Evolutionary conservation across 1,140 invertebrate species (phyloP).

Genomic region (Monomorium pharaonis): DNA sequence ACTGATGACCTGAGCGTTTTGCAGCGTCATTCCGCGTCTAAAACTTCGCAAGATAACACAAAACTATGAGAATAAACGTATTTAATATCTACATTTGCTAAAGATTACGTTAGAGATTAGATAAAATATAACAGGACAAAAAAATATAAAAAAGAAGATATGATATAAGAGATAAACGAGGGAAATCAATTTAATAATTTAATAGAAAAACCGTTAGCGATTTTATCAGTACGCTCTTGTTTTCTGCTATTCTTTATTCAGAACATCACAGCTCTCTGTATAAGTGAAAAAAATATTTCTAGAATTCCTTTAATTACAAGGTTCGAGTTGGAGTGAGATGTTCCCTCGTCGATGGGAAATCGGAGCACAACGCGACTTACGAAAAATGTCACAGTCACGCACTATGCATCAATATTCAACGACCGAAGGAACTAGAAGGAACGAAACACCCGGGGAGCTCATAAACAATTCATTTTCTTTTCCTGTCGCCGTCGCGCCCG

Average conservation of each 20-base stretch:
- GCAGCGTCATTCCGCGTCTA: too few species aligned
- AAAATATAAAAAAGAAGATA: too few species aligned
- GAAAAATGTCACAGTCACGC: not conserved
- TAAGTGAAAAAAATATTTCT: not conserved
- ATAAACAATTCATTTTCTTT: not conserved
- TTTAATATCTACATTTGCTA: too few species aligned
- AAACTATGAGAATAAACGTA: too few species aligned
- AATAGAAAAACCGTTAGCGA: not conserved
- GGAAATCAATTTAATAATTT: not conserved
- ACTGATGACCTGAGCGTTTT: too few species aligned
- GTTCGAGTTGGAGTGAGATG: not conserved
- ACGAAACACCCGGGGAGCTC: not conserved
- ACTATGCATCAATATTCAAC: not conserved
- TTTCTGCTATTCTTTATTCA: not conserved
- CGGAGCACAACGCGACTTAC: not conserved
- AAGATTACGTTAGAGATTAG: too few species aligned
- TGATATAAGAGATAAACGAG: too few species aligned
- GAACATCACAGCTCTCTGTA: not conserved
- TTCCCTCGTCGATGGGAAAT: not conserved
- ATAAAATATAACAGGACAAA: too few species aligned
- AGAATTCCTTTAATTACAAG: not conserved
- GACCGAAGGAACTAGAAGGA: not conserved
- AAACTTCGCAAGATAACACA: too few species aligned
- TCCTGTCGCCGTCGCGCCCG: conserved; percentile 59
- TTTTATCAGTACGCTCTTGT: not conserved